Conservation (phyloP, 2,888 invertebrate species). For the Microplitis deprimator region DNA sequence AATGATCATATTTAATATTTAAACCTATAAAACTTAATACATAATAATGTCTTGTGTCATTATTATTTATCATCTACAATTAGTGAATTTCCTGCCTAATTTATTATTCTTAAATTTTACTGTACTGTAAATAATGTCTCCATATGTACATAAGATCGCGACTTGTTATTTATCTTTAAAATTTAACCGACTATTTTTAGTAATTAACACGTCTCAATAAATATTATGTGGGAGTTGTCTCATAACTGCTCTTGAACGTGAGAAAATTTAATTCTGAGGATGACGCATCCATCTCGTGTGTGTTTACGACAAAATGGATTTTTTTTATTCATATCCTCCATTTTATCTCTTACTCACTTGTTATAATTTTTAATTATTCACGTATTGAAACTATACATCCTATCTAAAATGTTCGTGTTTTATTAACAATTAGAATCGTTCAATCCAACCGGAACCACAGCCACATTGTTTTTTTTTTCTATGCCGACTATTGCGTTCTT, state of each 20-base stretch:
- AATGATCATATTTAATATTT: constrained; percentile 28
- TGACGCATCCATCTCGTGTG: constrained; percentile 30
- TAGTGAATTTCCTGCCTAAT: constrained; percentile 33
- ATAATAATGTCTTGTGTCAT: constrained; percentile 18
- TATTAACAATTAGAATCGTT: constrained; percentile 1
- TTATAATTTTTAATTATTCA: background rate
- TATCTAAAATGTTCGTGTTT: background rate
- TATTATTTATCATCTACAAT: constrained; percentile 36
- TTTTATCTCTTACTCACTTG: background rate
- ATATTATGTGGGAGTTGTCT: constrained; percentile 25
- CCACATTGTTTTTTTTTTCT: background rate
- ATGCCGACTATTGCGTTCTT: background rate
- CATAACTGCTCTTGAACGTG: background rate
- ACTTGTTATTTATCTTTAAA: constrained; percentile 8
- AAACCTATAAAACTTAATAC: constrained; percentile 25
- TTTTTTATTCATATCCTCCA: constrained; percentile 4
- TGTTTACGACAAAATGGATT: constrained; percentile 1
- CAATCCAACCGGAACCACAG: background rate
- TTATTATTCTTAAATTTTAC: background rate
- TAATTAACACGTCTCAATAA: constrained; percentile 27
- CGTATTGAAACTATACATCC: background rate
- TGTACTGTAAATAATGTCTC: background rate
- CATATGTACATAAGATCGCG: background rate
- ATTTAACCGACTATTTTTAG: constrained; percentile 11
- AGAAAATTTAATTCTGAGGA: constrained; percentile 33